Evolutionary conservation across 2,797 vertebrate species (phyloP).

Genomic region (Lagorchestes hirsutus): DNA sequence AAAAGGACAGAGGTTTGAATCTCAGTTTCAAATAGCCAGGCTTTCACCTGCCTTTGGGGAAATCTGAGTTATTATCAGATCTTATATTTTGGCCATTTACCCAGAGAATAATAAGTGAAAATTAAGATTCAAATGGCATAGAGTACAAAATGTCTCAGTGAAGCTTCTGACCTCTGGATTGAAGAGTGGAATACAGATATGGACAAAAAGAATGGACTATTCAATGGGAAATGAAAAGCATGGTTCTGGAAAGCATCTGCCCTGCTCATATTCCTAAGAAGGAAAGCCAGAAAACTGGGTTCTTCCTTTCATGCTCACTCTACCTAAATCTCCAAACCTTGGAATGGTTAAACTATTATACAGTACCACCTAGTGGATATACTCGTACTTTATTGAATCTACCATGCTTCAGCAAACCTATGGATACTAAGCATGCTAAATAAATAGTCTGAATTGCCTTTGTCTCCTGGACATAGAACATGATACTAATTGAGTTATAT

Average conservation of each 20-base stretch:
- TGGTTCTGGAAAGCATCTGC: not conserved
- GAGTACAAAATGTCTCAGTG: not conserved
- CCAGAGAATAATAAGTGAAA: not conserved
- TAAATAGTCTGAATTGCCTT: not conserved
- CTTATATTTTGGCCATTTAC: not conserved
- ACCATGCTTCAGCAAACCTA: not conserved
- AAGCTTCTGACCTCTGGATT: not conserved
- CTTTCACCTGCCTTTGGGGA: not conserved
- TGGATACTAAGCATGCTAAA: not conserved
- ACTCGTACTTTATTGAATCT: not conserved
- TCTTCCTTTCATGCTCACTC: not conserved
- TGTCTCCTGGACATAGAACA: not conserved
- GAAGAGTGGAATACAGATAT: not conserved
- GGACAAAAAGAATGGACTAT: not conserved
- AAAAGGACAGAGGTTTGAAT: not conserved
- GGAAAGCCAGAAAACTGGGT: not conserved
- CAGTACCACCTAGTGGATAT: not conserved
- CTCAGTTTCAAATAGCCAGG: not conserved
- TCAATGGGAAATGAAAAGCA: not conserved
- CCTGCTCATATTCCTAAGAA: not conserved
- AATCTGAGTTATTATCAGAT: not conserved
- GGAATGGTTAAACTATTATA: not conserved
- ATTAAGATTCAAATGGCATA: not conserved
- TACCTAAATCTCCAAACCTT: not conserved
- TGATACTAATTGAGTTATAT: not conserved